A percentile compares a stretch with the other conserved stretches of the same genome.
phyloP scores from a whole-genome alignment of 2,797 vertebrate species.

The Pipistrellus nathusii region DNA sequence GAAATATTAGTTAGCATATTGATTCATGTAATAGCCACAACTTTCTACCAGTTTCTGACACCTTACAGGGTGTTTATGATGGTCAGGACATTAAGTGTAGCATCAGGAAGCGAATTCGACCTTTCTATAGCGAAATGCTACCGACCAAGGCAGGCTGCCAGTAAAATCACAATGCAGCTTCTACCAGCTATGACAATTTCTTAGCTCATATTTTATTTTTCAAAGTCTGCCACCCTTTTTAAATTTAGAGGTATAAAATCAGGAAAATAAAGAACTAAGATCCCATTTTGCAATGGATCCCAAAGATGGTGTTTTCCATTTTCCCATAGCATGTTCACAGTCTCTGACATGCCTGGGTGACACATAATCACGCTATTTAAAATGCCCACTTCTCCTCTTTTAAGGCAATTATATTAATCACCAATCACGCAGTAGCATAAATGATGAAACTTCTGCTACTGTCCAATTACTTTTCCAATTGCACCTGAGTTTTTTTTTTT shows the following conservation, averaged over 20 bases:
- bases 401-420: neutral
- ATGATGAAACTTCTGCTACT: neutral
- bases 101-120: neutral
- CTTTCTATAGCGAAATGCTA: neutral
- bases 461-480: neutral
- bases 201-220: neutral
- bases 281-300: neutral
- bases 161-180: neutral
- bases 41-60: neutral
- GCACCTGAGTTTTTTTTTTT: neutral
- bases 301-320: neutral
- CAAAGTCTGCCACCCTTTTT: neutral
- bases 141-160: neutral
- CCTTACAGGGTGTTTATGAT: neutral
- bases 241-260: neutral
- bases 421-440: neutral
- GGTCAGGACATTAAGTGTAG: neutral
- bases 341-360: neutral
- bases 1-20: neutral
- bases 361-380: neutral
- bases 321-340: neutral
- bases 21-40: neutral
- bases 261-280: neutral
- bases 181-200: neutral
- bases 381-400: neutral